A percentile compares a stretch with the other conserved stretches of the same genome.
phyloP scores from a whole-genome alignment of 2,797 vertebrate genomes.

The Hoplostethus atlanticus region DNA sequence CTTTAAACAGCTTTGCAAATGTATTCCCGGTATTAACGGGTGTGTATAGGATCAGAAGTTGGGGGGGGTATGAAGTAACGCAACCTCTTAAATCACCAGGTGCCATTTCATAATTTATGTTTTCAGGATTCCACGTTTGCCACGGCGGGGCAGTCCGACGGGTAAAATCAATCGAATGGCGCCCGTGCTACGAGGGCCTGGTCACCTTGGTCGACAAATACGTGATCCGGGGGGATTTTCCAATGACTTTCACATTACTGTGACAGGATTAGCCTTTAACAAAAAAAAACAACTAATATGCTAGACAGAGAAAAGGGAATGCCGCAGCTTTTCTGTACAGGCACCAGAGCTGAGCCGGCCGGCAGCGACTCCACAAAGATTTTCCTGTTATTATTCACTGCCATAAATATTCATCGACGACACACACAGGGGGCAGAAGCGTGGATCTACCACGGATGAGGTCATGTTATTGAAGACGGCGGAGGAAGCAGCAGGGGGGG shows the following conservation, averaged over 20 bases:
- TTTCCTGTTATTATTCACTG: conserved; percentile 66
- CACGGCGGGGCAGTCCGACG: conserved; percentile 3
- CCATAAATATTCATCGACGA: conserved; percentile 78
- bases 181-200: conserved; percentile 12
- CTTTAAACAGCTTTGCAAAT: conserved; percentile 26
- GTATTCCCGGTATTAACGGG: conserved; percentile 4
- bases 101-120: conserved; percentile 30
- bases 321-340: conserved; percentile 33
- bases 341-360: conserved; percentile 35
- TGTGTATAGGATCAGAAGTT: neutral
- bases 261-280: conserved; percentile 47
- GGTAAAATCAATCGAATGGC: conserved; percentile 22
- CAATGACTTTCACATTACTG: conserved; percentile 28
- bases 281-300: conserved; percentile 41
- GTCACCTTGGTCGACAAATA: conserved; percentile 49
- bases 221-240: conserved; percentile 42
- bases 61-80: conserved; percentile 4
- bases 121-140: conserved; percentile 31
- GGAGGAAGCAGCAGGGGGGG: conserved; percentile 30
- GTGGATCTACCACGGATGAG: conserved; percentile 63
- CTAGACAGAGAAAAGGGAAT: conserved; percentile 30
- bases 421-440: conserved; percentile 47
- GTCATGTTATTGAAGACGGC: conserved; percentile 56
- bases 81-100: conserved; percentile 19
- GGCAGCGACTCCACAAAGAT: conserved; percentile 55